These are phyloP conservation scores for Megamerina dolium DNA, from an alignment of 2,888 invertebrate genomes.

Conservation along the genomic window DNA sequence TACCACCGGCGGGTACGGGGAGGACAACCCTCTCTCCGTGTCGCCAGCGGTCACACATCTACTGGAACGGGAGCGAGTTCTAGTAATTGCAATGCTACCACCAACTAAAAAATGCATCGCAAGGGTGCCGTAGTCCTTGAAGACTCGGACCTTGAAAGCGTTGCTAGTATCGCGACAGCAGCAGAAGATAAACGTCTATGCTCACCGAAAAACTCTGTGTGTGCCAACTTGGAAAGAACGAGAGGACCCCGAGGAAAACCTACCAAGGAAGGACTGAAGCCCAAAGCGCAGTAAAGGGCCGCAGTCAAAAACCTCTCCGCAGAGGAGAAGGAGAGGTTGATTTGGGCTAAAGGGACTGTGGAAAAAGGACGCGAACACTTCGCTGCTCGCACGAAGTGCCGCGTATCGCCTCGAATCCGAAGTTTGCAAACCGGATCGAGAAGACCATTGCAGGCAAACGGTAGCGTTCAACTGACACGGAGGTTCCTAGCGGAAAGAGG, in stretches of 20 bases:
- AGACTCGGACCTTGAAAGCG: too few relatives aligned
- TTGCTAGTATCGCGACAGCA: too few relatives aligned
- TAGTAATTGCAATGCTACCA: background rate
- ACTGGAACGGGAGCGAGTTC: background rate
- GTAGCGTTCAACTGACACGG: too few relatives aligned
- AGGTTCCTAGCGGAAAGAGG: too few relatives aligned
- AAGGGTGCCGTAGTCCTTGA: background rate
- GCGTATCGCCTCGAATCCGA: too few relatives aligned
- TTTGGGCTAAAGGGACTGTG: background rate
- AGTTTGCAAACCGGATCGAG: too few relatives aligned
- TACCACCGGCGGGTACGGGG: background rate
- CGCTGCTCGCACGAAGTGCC: too few relatives aligned
- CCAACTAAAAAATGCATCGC: background rate
- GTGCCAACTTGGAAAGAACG: too few relatives aligned
- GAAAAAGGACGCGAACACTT: background rate
- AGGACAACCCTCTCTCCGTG: background rate
- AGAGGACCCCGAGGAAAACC: too few relatives aligned
- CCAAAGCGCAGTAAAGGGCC: background rate
- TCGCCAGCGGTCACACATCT: background rate
- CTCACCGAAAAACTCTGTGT: too few relatives aligned
- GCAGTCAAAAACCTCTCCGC: background rate
- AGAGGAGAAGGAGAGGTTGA: background rate
- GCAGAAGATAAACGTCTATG: too few relatives aligned
- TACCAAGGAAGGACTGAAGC: too few relatives aligned
- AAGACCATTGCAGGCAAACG: background rate